Conservation (phyloP, 2,797 vertebrate species). For the Allobates femoralis region DNA sequence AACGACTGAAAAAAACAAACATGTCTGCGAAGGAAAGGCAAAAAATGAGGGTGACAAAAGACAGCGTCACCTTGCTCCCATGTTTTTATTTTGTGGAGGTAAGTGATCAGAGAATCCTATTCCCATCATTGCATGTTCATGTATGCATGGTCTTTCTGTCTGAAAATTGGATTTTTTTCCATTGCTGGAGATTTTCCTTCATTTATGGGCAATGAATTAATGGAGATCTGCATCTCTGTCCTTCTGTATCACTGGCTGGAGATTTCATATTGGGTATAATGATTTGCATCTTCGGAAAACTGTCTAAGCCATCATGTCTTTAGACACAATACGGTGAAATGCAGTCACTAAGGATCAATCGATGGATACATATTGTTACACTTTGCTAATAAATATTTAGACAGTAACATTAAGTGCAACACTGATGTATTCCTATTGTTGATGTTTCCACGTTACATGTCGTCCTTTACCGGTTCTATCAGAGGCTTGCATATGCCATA, state of each 20-base stretch:
- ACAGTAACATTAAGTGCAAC: not conserved
- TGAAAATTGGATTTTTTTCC: not conserved
- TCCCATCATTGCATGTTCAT: not conserved
- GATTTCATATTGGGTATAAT: not conserved
- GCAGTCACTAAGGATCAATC: not conserved
- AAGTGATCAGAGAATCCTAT: constrained; percentile 67
- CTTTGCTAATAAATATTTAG: not conserved
- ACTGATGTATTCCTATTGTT: not conserved
- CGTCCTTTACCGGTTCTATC: not conserved
- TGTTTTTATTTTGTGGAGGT: constrained; percentile 99
- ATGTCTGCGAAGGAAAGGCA: constrained; percentile 90
- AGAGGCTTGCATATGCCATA: not conserved
- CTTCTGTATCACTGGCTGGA: not conserved
- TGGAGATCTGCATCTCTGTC: not conserved
- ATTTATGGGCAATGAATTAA: constrained; percentile 5
- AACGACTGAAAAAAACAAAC: constrained; percentile 67
- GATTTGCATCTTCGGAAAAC: not conserved
- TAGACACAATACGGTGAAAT: constrained; percentile 21
- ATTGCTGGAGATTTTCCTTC: not conserved
- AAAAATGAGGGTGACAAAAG: constrained; percentile 86
- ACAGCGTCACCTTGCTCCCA: constrained; percentile 93
- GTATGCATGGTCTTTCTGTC: not conserved
- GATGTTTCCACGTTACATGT: not conserved
- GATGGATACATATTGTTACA: not conserved
- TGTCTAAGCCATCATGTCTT: not conserved